Evolutionary conservation across 2,797 vertebrate genomes (phyloP).

Genomic region (Apogon hyalosoma): DNA sequence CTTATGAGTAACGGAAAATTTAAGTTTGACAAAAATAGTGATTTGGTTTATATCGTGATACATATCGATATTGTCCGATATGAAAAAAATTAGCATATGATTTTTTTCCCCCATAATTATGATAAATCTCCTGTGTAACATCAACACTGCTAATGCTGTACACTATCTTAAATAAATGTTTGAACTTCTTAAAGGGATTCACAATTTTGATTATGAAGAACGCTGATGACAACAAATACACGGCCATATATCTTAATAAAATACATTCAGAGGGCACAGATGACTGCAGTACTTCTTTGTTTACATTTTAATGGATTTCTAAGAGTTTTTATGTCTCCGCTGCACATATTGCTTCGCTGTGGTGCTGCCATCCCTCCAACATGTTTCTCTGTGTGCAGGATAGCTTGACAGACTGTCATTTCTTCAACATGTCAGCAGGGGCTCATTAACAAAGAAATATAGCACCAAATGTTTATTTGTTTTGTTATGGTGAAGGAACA

Average conservation of each 20-base stretch:
- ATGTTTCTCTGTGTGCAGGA: constrained; percentile 46
- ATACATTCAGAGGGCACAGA: constrained; percentile 9
- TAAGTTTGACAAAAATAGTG: too few species aligned
- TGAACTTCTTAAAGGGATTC: too few species aligned
- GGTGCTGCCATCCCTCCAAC: constrained; percentile 36
- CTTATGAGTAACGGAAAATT: too few species aligned
- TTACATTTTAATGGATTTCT: constrained; percentile 18
- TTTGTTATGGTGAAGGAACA: constrained; percentile 16
- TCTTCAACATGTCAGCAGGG: constrained; percentile 53
- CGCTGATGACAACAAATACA: constrained; percentile 28
- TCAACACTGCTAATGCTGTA: too few species aligned
- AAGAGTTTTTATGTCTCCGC: constrained; percentile 14
- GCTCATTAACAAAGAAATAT: constrained; percentile 59
- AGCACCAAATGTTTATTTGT: constrained; percentile 23
- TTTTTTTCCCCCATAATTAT: too few species aligned
- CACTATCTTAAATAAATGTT: too few species aligned
- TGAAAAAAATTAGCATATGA: too few species aligned
- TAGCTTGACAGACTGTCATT: constrained; percentile 62
- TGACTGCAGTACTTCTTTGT: constrained; percentile 17
- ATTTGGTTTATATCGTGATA: too few species aligned
- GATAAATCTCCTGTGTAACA: too few species aligned
- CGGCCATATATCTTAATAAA: constrained; percentile 10
- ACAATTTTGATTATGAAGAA: neutral
- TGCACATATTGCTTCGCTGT: constrained; percentile 38
- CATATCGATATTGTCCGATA: too few species aligned